phyloP scores from a whole-genome alignment of 2,797 vertebrate genomes.

The Cossypha niveicapilla region DNA sequence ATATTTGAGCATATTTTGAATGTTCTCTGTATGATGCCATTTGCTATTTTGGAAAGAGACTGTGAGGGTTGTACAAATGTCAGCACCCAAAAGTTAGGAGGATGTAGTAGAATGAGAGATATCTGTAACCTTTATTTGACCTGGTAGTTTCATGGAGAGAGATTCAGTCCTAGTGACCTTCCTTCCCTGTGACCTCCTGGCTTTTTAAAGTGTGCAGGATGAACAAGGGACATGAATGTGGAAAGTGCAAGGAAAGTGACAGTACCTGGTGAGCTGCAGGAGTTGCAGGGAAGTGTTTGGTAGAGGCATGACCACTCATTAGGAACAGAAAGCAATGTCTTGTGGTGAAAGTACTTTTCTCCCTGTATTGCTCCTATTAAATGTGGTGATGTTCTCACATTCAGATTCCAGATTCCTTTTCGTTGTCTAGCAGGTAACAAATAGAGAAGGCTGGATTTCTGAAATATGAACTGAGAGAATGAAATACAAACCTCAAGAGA shows the following conservation, averaged over 20 bases:
- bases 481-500: neutral
- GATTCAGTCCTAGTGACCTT: neutral
- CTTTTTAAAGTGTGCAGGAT: neutral
- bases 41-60: neutral
- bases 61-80: accelerated
- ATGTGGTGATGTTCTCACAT: accelerated
- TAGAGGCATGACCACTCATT: neutral
- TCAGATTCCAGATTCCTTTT: neutral
- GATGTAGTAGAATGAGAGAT: neutral
- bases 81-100: neutral
- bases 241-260: neutral
- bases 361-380: accelerated
- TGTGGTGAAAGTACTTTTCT: neutral
- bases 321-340: neutral
- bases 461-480: neutral
- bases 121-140: neutral
- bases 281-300: neutral
- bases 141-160: neutral
- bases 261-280: neutral
- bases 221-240: neutral
- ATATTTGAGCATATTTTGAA: neutral
- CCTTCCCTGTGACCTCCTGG: neutral
- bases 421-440: neutral
- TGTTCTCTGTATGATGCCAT: neutral
- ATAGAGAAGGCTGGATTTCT: neutral